Conservation (phyloP, 2,888 invertebrate species). For the Drosophila acutilabella region DNA sequence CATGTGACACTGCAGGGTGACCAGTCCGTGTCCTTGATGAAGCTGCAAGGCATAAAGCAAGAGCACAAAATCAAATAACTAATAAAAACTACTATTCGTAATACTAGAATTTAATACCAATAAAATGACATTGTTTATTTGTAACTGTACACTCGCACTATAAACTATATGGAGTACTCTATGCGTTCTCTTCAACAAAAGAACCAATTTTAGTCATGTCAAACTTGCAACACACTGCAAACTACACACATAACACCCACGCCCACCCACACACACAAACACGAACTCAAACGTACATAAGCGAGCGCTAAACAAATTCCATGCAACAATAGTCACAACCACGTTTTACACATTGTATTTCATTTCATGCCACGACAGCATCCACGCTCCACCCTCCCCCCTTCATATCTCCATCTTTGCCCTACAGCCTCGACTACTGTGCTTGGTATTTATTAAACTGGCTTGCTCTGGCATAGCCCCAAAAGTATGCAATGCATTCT, state of each 20-base stretch:
- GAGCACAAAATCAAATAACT: not conserved
- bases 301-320: conserved; percentile 55
- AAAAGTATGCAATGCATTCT: conserved; percentile 38
- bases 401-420: not conserved
- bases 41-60: conserved; percentile 87
- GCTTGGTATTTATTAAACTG: conserved; percentile 57
- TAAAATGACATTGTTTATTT: conserved; percentile 27
- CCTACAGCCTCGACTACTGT: not conserved
- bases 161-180: conserved; percentile 19
- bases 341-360: conserved; percentile 74
- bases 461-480: conserved; percentile 26
- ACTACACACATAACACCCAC: not conserved
- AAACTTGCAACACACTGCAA: conserved; percentile 8
- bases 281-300: not conserved
- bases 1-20: conserved; percentile 96
- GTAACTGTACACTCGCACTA: conserved; percentile 7
- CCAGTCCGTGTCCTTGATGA: conserved; percentile 95
- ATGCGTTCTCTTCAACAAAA: conserved; percentile 20
- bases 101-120: conserved; percentile 16
- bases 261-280: not conserved
- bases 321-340: conserved; percentile 66
- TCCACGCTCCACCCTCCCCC: not conserved
- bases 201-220: conserved; percentile 19
- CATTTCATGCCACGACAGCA: conserved; percentile 58
- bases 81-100: not conserved